Evolutionary conservation across 2,888 invertebrate species (phyloP).

Genomic region (Cosmopolites sordidus): DNA sequence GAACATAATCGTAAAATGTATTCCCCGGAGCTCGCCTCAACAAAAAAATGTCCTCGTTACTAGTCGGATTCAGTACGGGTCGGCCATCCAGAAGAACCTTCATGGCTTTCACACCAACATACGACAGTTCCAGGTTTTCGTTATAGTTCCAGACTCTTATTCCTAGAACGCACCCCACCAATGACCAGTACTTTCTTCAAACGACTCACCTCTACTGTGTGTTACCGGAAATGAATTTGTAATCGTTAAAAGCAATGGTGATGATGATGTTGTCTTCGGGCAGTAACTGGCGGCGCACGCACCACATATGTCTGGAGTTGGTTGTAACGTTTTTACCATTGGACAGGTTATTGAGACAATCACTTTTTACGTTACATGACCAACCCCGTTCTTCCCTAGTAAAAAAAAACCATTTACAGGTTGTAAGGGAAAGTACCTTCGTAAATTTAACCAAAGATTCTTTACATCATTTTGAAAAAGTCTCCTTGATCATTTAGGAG

Average conservation of each 20-base stretch:
- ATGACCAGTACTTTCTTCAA: not conserved
- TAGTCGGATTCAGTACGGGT: slow-evolving; percentile 44
- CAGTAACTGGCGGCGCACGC: slow-evolving; percentile 42
- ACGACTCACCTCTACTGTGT: not conserved
- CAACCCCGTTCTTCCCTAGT: slow-evolving; percentile 33
- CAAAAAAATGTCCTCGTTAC: slow-evolving; percentile 49
- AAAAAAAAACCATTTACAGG: too few species aligned
- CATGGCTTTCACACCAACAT: slow-evolving; percentile 57
- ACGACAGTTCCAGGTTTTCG: slow-evolving; percentile 62
- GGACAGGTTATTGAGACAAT: slow-evolving; percentile 53
- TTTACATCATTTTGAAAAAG: too few species aligned
- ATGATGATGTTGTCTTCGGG: slow-evolving; percentile 34
- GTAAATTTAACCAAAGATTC: too few species aligned
- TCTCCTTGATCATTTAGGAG: too few species aligned
- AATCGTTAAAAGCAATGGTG: slow-evolving; percentile 37
- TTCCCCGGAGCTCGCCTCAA: slow-evolving; percentile 72
- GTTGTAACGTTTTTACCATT: slow-evolving; percentile 67
- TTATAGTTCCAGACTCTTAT: slow-evolving; percentile 81
- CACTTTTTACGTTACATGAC: slow-evolving; percentile 40
- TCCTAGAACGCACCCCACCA: slow-evolving; percentile 43
- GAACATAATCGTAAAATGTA: slow-evolving; percentile 72
- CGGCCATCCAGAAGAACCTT: slow-evolving; percentile 50
- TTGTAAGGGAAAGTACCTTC: too few species aligned
- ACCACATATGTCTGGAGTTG: slow-evolving; percentile 65
- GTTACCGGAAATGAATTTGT: slow-evolving; percentile 41